Base-by-base conservation (phyloP, 1,140 invertebrate species). In the Drosophila kurseongensis region DNA sequence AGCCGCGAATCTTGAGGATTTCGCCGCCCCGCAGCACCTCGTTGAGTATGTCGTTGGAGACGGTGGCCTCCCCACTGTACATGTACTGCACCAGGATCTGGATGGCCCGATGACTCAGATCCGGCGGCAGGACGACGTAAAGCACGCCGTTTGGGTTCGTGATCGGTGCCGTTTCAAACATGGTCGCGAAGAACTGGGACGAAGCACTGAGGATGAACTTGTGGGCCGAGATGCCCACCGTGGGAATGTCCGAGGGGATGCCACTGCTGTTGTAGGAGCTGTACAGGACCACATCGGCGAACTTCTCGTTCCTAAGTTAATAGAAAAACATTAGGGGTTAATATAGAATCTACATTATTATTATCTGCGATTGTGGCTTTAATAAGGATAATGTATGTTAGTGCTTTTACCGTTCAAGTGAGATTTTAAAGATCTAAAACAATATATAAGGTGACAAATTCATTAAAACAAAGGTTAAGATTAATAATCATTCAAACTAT, bases 131-230 rank as follows among this genome's bases (percentile, higher is more conserved):
- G 27, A 98, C 96, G 44, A 96, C 94, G 60, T 96, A 95, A 13
- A 97, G 91, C 75, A 95, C 94, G 23, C 95, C 94, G 50, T 92
- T 93, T 42, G 93, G 93, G 18, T 90, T 47, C 8, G 93, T 93
- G 32, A 92, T 84, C 7, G 91, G 90, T 18, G 91, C 80, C 27
- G 90, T 92, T 55, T 92, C 91, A 44, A 92, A 92, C 75, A 92
- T 91, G 23, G 90, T 91, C 32, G 92, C 91, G 55, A 92, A 92
- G 32, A 92, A 93, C 72, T 93, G 94, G 62, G 95, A 95, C 93
- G 96, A 97, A 16, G 97, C 96, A 55, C 97, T 96, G 14, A 98
- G 93, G 50, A 98, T 96, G 81, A 97, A 96, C 80, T 96, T 96
- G 93, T 98, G 97, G 6, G 97, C 97, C 48, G 96, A 95, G 60